Conservation (phyloP, 1,140 invertebrate species). For the Drusus annulatus region DNA sequence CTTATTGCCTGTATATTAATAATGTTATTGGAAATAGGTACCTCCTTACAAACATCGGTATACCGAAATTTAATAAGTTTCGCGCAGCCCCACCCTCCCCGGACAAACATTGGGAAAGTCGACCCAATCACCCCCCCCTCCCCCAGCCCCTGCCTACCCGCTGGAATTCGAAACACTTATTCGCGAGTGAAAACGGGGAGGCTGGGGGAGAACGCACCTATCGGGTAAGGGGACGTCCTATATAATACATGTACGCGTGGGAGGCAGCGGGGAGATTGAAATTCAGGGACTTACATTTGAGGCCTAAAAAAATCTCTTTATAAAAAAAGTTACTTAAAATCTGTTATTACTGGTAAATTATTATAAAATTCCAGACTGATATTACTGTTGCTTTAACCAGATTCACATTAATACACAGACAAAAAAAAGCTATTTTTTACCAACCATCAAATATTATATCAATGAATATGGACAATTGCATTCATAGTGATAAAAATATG, state of each 20-base stretch:
- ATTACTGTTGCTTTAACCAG: no score
- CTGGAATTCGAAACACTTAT: slow-evolving; percentile 59
- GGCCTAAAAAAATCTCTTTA: not conserved
- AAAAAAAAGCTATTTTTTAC: no score
- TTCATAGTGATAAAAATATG: no score
- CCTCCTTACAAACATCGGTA: slow-evolving; percentile 50
- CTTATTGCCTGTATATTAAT: slow-evolving; percentile 31
- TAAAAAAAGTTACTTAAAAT: not conserved
- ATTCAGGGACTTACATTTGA: slow-evolving; percentile 21
- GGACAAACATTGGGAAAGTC: slow-evolving; percentile 56
- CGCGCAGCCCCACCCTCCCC: slow-evolving; percentile 32
- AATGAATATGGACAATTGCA: no score
- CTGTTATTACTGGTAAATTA: no score
- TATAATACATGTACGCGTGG: slow-evolving; percentile 52
- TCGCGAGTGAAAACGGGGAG: slow-evolving; percentile 56
- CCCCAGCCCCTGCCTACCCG: slow-evolving; percentile 22
- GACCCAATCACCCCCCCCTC: slow-evolving; percentile 45
- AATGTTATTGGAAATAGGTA: no score
- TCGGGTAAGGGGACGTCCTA: slow-evolving; percentile 47
- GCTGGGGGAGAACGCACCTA: slow-evolving; percentile 44
- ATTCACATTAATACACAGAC: no score
- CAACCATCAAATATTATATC: no score
- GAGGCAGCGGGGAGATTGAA: slow-evolving; percentile 26
- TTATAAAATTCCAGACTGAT: no score
- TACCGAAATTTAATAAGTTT: slow-evolving; percentile 59